Evolutionary conservation across 2,113 vertebrate genomes (phyloP).

Genomic region (Ammospiza caudacuta): DNA sequence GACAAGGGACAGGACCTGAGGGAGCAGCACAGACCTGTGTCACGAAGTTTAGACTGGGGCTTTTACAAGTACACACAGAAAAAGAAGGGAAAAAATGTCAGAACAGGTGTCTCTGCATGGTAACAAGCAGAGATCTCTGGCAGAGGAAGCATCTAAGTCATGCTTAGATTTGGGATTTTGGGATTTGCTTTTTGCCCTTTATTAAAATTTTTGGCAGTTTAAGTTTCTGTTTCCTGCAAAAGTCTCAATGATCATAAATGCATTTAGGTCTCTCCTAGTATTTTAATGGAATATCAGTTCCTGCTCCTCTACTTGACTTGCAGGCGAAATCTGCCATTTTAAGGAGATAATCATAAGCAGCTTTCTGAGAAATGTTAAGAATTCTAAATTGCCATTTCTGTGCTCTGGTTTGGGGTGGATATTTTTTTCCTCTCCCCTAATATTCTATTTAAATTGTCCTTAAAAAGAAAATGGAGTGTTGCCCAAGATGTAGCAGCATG

Average conservation of each 20-base stretch:
- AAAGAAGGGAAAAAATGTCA: background rate
- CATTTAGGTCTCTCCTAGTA: background rate
- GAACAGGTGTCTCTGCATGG: background rate
- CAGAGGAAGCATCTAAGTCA: background rate
- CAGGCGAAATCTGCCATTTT: conserved; percentile 22
- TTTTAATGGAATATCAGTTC: conserved; percentile 32
- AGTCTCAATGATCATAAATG: background rate
- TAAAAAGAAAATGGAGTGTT: background rate
- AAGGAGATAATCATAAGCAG: conserved; percentile 53
- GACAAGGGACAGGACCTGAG: background rate
- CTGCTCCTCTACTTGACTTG: conserved; percentile 22
- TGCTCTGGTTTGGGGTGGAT: background rate
- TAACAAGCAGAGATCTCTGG: background rate
- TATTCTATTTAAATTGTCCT: background rate
- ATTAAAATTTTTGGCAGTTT: background rate
- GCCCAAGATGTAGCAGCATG: background rate
- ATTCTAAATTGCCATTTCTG: conserved; percentile 22
- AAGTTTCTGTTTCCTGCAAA: background rate
- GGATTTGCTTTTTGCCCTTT: background rate
- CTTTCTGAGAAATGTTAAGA: conserved; percentile 34
- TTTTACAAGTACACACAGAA: background rate
- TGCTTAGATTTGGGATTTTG: background rate
- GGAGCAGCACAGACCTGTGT: background rate
- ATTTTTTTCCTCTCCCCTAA: background rate
- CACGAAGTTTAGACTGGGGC: background rate